Percentiles rank a stretch among this genome's conserved stretches.
Evolutionary conservation across 2,113 vertebrate genomes (phyloP).

Genomic region (Meles meles): DNA sequence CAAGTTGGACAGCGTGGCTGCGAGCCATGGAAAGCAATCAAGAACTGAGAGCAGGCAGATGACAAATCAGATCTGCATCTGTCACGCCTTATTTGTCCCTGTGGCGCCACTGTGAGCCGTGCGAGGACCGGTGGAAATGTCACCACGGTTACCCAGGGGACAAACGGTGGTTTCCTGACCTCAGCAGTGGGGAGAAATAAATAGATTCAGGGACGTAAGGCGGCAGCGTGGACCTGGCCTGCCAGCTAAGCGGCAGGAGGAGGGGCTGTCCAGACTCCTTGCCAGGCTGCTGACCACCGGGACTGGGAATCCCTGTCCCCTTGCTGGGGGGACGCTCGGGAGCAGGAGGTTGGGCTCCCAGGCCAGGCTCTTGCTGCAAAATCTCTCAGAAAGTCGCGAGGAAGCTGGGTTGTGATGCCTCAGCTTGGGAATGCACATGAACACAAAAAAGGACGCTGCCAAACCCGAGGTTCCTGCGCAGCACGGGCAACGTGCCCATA

Average conservation of each 20-base stretch:
- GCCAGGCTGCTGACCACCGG: not conserved
- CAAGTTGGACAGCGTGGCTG: not conserved
- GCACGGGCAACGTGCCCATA: accelerated
- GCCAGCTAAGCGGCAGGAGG: accelerated
- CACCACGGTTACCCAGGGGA: accelerated
- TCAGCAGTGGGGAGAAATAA: not conserved
- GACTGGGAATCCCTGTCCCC: accelerated
- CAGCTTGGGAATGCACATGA: accelerated
- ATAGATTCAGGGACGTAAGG: not conserved
- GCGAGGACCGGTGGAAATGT: not conserved
- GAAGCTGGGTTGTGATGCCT: accelerated
- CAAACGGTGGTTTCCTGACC: too few species aligned
- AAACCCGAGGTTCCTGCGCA: not conserved
- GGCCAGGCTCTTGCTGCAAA: not conserved
- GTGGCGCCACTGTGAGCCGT: not conserved
- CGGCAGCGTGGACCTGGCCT: not conserved
- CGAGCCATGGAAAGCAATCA: not conserved
- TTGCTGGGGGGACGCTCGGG: accelerated
- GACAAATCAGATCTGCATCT: accelerated
- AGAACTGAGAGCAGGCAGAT: not conserved
- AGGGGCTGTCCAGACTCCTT: not conserved
- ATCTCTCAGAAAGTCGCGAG: not conserved
- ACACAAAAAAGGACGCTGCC: not conserved
- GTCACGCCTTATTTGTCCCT: not conserved
- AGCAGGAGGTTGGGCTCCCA: accelerated